Percentiles rank a stretch among this genome's conserved stretches.
Evolutionary conservation across 2,113 vertebrate genomes (phyloP).

Genomic region (Pelvicachromis taeniatus): DNA sequence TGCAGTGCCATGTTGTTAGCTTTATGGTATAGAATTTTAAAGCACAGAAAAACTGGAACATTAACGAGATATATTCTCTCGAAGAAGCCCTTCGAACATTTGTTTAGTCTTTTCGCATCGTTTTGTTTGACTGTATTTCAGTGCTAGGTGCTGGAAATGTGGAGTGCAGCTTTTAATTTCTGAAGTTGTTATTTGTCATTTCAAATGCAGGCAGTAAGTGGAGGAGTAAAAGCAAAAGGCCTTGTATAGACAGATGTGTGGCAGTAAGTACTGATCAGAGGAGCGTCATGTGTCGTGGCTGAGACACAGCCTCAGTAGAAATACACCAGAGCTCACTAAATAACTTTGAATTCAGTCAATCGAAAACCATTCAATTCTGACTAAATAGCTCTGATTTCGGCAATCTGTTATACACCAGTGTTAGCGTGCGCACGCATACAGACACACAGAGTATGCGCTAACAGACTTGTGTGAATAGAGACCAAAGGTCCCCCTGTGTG

Average conservation of each 20-base stretch:
- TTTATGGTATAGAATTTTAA: background rate
- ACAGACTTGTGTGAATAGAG: background rate
- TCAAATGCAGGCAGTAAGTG: background rate
- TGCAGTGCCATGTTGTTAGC: background rate
- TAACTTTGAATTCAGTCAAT: background rate
- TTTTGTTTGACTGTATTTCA: background rate
- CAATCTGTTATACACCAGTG: background rate
- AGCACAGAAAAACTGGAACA: background rate
- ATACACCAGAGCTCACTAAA: background rate
- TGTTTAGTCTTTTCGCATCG: background rate
- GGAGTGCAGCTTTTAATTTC: background rate
- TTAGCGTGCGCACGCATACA: background rate
- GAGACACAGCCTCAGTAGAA: too few relatives aligned
- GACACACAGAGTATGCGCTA: background rate
- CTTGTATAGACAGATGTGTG: background rate
- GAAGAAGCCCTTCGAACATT: background rate
- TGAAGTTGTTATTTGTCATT: background rate
- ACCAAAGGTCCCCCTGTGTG: background rate
- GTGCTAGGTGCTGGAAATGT: background rate
- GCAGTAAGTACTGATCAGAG: too few relatives aligned
- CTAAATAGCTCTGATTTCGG: background rate
- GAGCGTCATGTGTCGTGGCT: too few relatives aligned
- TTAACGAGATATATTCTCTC: fast-evolving
- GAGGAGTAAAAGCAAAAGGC: background rate
- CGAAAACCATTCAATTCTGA: background rate